Percentiles rank a stretch among this genome's conserved stretches.
Conservation (phyloP, 2,888 invertebrate species). For the Drosophila neotestacea region DNA sequence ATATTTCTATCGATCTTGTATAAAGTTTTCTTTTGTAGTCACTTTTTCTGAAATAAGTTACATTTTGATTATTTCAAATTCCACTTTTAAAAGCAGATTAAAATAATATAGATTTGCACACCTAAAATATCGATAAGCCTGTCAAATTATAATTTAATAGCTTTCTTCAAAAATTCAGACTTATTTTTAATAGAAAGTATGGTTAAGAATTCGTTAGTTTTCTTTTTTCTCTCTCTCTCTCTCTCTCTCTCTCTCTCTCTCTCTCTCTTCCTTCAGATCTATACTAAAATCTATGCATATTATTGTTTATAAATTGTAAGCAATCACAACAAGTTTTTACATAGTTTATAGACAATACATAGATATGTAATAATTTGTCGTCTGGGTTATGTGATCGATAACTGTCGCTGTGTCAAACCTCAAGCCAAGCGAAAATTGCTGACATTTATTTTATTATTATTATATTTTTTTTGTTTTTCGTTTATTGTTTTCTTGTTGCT, state of each 20-base stretch:
- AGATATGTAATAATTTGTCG: not conserved
- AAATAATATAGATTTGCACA: too few species aligned
- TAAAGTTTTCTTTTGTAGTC: too few species aligned
- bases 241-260: too few species aligned
- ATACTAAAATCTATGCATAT: not conserved
- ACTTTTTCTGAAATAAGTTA: too few species aligned
- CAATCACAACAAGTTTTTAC: not conserved
- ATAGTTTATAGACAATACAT: not conserved
- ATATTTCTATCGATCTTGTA: too few species aligned
- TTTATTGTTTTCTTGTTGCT: not conserved
- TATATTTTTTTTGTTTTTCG: not conserved
- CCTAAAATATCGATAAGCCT: too few species aligned
- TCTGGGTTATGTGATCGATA: constrained; percentile 16
- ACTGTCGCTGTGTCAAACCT: constrained; percentile 13
- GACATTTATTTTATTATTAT: constrained; percentile 20
- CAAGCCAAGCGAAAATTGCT: constrained; percentile 30
- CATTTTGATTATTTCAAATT: too few species aligned
- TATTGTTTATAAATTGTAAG: not conserved
- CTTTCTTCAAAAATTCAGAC: too few species aligned
- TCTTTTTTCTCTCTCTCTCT: not conserved
- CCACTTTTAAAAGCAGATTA: too few species aligned
- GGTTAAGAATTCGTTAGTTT: too few species aligned
- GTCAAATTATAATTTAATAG: too few species aligned
- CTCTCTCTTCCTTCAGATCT: not conserved
- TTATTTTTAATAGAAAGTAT: too few species aligned